Conservation (phyloP, 2,888 invertebrate genomes). For the Dilophus febrilis region DNA sequence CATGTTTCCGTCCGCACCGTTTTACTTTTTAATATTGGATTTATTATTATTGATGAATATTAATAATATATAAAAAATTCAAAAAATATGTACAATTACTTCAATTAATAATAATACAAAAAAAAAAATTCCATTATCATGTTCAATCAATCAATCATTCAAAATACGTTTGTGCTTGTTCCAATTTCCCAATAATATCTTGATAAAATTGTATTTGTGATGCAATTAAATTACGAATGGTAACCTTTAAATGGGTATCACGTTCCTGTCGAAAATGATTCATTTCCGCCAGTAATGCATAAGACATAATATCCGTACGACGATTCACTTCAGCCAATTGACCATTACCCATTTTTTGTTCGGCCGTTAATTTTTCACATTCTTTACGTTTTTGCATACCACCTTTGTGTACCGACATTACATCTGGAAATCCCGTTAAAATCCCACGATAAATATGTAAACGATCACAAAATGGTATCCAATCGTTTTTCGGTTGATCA, state of each 20-base stretch:
- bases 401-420: conserved; percentile 74
- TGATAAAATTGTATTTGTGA: conserved; percentile 89
- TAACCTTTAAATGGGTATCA: conserved; percentile 65
- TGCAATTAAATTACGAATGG: conserved; percentile 69
- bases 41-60: no score
- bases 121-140: no score
- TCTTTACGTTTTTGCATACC: conserved; percentile 80
- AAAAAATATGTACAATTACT: no score
- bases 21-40: no score
- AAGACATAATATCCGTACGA: conserved; percentile 81
- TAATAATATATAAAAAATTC: no score
- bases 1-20: no score
- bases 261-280: conserved; percentile 82
- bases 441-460: conserved; percentile 90
- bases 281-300: conserved; percentile 85
- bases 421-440: conserved; percentile 77
- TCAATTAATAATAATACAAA: no score
- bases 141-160: no score
- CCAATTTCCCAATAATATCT: conserved; percentile 57
- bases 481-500: conserved; percentile 77
- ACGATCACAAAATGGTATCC: conserved; percentile 80
- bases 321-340: conserved; percentile 66
- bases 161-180: conserved; percentile 37
- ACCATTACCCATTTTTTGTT: conserved; percentile 66
- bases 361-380: conserved; percentile 59